A percentile compares a stretch with the other conserved stretches of the same genome.
These are phyloP conservation scores for Cetoscarus ocellatus DNA, from an alignment of 2,797 vertebrate species.

Conservation along the genomic window DNA sequence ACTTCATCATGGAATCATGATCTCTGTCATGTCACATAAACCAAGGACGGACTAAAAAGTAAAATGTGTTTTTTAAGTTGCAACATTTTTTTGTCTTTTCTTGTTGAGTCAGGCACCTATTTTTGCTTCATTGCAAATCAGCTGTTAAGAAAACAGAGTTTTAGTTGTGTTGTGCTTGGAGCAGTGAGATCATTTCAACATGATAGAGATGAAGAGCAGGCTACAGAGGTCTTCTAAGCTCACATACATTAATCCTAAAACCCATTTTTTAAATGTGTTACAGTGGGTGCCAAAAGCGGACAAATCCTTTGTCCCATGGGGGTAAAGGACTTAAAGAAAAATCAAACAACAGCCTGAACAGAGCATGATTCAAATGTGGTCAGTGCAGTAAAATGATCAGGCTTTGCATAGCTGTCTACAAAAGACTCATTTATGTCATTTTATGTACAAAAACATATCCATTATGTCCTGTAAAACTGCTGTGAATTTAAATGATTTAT, in stretches of 20 bases:
- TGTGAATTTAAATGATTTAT: no score
- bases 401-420: background rate
- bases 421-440: no score
- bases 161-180: background rate
- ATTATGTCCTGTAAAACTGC: no score
- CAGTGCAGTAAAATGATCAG: background rate
- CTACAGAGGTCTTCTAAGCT: constrained; percentile 1
- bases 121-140: constrained; percentile 3
- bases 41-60: background rate
- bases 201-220: background rate
- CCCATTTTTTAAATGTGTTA: background rate
- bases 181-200: background rate
- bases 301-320: background rate
- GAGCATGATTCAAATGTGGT: constrained; percentile 1
- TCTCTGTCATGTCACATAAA: background rate
- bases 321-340: background rate
- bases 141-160: background rate
- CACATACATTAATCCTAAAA: background rate
- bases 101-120: background rate
- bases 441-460: no score
- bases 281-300: background rate
- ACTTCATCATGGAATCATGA: background rate
- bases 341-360: background rate
- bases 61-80: background rate
- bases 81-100: background rate